Conservation (phyloP, 2,113 vertebrate genomes). For the Ceuthmochares aereus region DNA sequence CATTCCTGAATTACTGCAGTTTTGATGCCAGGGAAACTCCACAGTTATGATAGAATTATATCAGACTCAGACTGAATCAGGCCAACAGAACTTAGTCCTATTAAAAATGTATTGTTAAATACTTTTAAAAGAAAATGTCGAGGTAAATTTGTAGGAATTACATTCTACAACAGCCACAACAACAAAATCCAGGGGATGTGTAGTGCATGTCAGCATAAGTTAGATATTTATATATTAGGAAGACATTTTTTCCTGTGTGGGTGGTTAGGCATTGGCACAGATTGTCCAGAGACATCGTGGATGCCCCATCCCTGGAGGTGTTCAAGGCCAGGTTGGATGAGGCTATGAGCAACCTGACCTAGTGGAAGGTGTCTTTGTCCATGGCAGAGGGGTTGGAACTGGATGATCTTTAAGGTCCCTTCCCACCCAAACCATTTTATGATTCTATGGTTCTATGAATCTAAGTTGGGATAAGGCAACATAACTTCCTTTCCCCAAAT, state of each 20-base stretch:
- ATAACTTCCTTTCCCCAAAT: neutral
- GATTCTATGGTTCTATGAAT: too few species aligned
- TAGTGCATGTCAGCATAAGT: neutral
- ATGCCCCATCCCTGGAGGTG: too few species aligned
- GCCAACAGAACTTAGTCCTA: neutral
- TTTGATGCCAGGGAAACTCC: constrained; percentile 58
- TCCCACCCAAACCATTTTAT: too few species aligned
- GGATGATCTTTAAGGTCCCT: too few species aligned
- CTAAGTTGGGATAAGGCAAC: neutral
- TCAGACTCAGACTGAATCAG: neutral
- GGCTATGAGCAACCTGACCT: too few species aligned
- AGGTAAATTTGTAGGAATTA: neutral
- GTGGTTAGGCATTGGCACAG: too few species aligned
- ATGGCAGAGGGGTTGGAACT: too few species aligned
- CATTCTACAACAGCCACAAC: neutral
- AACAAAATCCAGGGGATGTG: neutral
- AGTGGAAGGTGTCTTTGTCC: too few species aligned
- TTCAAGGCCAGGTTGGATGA: too few species aligned
- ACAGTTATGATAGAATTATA: neutral
- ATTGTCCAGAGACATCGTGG: too few species aligned
- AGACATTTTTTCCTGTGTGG: too few species aligned
- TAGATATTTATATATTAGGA: too few species aligned
- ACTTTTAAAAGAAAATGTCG: neutral
- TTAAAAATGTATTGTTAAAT: neutral
- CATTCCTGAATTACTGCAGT: constrained; percentile 7